A percentile compares a stretch with the other conserved stretches of the same genome.
Conservation (phyloP, 1,140 invertebrate genomes). For the Calephelis nemesis region DNA sequence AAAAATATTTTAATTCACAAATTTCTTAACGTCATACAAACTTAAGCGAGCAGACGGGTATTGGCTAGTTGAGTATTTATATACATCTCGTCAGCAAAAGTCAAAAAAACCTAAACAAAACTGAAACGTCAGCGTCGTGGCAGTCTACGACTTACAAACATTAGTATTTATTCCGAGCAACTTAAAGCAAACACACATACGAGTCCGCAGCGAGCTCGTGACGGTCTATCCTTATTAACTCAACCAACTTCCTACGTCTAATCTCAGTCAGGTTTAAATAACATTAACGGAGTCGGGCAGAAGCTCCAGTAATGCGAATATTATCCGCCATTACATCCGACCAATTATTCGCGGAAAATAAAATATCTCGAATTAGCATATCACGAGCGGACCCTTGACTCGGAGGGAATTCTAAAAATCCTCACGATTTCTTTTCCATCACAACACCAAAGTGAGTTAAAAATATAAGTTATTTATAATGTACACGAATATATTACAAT, state of each 20-base stretch:
- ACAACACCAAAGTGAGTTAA: conserved; percentile 30
- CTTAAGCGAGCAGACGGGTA: too few species aligned
- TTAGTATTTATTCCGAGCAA: too few species aligned
- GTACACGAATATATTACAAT: too few species aligned
- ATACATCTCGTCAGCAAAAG: too few species aligned
- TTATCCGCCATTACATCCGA: conserved; percentile 58
- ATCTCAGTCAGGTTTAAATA: conserved; percentile 35
- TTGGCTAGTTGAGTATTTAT: too few species aligned
- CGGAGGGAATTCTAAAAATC: conserved; percentile 48
- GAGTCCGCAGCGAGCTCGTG: not conserved
- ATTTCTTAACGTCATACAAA: too few species aligned
- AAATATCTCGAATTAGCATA: conserved; percentile 70
- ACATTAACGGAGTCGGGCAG: conserved; percentile 44
- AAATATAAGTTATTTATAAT: not conserved
- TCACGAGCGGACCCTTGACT: conserved; percentile 48
- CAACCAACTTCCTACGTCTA: conserved; percentile 14
- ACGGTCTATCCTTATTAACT: conserved; percentile 15
- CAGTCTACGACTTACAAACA: too few species aligned
- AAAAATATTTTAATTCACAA: too few species aligned
- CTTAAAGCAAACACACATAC: not conserved
- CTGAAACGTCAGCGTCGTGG: too few species aligned
- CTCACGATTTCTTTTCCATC: conserved; percentile 54
- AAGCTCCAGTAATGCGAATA: conserved; percentile 53
- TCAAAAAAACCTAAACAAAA: too few species aligned
- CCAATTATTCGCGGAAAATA: conserved; percentile 49